These are phyloP conservation scores for Tarsius wallacei DNA, from an alignment of 2,797 vertebrate species.

Conservation along the genomic window DNA sequence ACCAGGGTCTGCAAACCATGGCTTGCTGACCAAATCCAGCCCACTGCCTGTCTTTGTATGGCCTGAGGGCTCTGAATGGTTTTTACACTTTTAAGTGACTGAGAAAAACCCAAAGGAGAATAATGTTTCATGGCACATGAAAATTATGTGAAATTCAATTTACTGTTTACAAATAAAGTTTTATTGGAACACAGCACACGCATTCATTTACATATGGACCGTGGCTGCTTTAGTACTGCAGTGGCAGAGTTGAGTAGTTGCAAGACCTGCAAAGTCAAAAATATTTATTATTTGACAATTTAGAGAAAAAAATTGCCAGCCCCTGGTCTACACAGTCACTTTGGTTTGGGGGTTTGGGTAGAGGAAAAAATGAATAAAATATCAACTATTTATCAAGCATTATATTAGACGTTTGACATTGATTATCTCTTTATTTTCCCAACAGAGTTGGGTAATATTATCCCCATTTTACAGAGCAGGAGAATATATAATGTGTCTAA, in stretches of 20 bases:
- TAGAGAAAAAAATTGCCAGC: background rate
- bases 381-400: background rate
- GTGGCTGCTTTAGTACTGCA: background rate
- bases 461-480: background rate
- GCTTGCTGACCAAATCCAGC: background rate
- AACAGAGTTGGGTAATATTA: background rate
- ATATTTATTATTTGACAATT: background rate
- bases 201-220: background rate
- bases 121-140: background rate
- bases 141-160: slow-evolving; percentile 47
- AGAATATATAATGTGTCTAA: background rate
- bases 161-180: background rate
- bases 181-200: background rate
- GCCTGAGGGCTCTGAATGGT: background rate
- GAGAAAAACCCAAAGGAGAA: slow-evolving; percentile 32
- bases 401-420: background rate
- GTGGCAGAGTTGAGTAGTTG: background rate
- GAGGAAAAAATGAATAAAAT: slow-evolving; percentile 18
- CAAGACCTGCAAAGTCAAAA: background rate
- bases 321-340: background rate
- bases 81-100: slow-evolving; percentile 66
- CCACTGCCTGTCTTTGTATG: background rate
- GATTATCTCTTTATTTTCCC: slow-evolving; percentile 58
- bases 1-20: background rate
- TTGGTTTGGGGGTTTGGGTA: slow-evolving; percentile 21